Evolutionary conservation across 2,113 vertebrate species (phyloP).

Genomic region (Morphnarchus princeps): DNA sequence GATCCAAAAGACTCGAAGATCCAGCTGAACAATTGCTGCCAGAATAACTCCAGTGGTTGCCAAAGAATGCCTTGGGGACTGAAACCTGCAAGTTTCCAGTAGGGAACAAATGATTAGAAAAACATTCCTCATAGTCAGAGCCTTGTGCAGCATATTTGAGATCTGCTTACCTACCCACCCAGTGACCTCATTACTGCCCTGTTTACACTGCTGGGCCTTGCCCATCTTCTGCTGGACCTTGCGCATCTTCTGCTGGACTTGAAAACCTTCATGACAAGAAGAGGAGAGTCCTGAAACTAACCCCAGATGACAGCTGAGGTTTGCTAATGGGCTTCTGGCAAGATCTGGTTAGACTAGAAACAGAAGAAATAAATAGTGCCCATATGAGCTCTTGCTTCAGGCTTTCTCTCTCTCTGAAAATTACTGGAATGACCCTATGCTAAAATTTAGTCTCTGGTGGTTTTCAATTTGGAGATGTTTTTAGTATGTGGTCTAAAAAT

Average conservation of each 20-base stretch:
- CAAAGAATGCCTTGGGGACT: slow-evolving; percentile 28
- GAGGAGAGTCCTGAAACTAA: background rate
- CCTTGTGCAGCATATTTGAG: slow-evolving; percentile 22
- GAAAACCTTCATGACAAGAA: background rate
- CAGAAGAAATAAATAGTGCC: slow-evolving; percentile 1
- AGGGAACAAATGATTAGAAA: slow-evolving; percentile 46
- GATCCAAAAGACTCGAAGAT: slow-evolving; percentile 9
- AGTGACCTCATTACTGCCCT: slow-evolving; percentile 1
- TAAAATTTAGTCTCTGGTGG: background rate
- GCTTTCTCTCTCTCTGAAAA: background rate
- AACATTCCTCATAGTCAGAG: slow-evolving; percentile 26
- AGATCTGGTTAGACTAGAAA: background rate
- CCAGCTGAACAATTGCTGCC: slow-evolving; percentile 14
- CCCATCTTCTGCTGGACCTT: background rate
- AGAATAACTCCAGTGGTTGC: slow-evolving; percentile 19
- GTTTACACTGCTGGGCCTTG: background rate
- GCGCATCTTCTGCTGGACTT: background rate
- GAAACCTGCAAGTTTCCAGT: slow-evolving; percentile 43
- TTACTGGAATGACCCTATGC: background rate
- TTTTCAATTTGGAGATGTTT: background rate
- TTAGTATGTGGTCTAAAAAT: background rate
- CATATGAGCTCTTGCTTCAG: slow-evolving; percentile 1
- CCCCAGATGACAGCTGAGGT: background rate
- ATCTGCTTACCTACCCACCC: slow-evolving; percentile 17
- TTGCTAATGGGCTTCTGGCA: slow-evolving; percentile 2